Conservation (phyloP, 1,140 invertebrate genomes). For the Orchestia grillus region DNA sequence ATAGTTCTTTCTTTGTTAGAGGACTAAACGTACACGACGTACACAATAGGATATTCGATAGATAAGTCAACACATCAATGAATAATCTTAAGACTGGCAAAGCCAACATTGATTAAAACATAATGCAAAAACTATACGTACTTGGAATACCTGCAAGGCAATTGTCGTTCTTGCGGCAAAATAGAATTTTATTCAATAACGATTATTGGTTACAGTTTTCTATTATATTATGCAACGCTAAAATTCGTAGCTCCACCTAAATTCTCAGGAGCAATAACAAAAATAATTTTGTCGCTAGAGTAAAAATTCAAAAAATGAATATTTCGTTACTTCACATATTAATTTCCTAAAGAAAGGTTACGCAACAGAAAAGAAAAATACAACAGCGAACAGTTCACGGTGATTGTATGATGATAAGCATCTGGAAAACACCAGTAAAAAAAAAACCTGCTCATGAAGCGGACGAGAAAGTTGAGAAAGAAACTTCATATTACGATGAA, state of each 20-base stretch:
- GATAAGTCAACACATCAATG: neutral
- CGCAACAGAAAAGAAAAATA: neutral
- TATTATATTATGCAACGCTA: neutral
- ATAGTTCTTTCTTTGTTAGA: too few relatives aligned
- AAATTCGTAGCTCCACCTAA: neutral
- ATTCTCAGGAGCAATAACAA: neutral
- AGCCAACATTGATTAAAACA: neutral
- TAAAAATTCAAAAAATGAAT: neutral
- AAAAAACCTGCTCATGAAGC: too few relatives aligned
- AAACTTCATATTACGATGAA: neutral
- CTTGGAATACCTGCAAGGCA: neutral
- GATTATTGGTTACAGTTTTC: neutral
- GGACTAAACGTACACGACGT: too few relatives aligned
- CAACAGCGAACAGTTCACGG: neutral
- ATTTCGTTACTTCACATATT: neutral
- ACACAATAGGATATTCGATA: neutral
- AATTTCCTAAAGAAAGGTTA: neutral
- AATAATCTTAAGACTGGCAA: neutral
- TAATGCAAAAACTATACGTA: neutral
- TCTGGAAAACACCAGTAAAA: too few relatives aligned
- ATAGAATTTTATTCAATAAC: neutral
- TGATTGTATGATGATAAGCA: too few relatives aligned
- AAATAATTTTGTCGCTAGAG: neutral
- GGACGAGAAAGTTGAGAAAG: too few relatives aligned
- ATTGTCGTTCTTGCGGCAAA: neutral